phyloP scores from a whole-genome alignment of 2,113 vertebrate species.

The Bos taurus region DNA sequence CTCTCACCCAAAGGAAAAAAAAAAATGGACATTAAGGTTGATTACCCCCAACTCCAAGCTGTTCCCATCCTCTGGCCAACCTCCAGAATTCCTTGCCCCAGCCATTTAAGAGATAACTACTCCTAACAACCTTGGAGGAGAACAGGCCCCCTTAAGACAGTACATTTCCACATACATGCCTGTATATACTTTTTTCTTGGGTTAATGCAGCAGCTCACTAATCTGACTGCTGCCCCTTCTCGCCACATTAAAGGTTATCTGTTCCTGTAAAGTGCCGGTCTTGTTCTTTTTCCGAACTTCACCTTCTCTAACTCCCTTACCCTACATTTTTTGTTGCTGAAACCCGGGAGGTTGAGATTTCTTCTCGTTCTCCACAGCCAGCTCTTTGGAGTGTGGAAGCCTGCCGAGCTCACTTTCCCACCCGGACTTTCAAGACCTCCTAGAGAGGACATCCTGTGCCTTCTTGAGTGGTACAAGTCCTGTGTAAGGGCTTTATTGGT shows the following conservation, averaged over 20 bases:
- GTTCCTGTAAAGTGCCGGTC: not conserved
- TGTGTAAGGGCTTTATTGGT: not conserved
- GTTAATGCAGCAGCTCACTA: not conserved
- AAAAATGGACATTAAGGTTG: not conserved
- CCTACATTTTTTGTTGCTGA: not conserved
- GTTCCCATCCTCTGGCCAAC: not conserved
- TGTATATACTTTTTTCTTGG: not conserved
- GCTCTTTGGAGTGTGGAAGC: rapidly evolving
- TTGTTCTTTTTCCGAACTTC: not conserved
- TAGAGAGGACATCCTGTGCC: not conserved
- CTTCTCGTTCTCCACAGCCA: not conserved
- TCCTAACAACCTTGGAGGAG: not conserved
- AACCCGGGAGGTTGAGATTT: not conserved
- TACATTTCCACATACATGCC: not conserved
- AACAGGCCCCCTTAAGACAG: not conserved
- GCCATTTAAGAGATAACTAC: not conserved
- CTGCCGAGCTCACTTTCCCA: not conserved
- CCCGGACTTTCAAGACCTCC: not conserved
- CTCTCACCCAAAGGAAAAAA: not conserved
- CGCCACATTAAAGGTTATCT: not conserved
- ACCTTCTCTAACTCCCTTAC: not conserved
- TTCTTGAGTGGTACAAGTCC: not conserved
- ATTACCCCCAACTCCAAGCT: not conserved
- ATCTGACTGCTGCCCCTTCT: not conserved
- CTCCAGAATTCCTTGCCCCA: not conserved